phyloP scores from a whole-genome alignment of 2,888 invertebrate genomes.

The Netelia fuscicornis region DNA sequence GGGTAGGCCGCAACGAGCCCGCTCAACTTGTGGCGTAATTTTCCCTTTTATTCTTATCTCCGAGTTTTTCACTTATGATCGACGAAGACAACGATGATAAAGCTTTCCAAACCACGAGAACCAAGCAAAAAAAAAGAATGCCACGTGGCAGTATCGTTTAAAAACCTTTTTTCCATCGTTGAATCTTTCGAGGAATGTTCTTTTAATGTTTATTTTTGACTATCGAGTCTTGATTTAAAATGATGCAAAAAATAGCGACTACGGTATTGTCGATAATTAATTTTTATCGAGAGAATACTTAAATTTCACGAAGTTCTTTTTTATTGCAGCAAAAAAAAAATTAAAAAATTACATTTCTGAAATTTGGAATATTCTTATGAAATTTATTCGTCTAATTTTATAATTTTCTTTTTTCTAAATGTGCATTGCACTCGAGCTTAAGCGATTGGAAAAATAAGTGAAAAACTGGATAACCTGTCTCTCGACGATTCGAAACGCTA shows the following conservation, averaged over 20 bases:
- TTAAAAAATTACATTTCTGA: background rate
- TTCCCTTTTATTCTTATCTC: constrained; percentile 14
- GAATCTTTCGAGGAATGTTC: too few relatives aligned
- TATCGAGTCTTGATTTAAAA: too few relatives aligned
- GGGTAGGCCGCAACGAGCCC: constrained; percentile 65
- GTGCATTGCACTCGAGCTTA: background rate
- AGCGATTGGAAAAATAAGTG: constrained; percentile 14
- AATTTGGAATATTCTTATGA: background rate
- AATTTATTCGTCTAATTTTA: constrained; percentile 12
- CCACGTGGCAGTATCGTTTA: background rate
- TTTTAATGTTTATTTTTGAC: too few relatives aligned
- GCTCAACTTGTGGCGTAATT: constrained; percentile 52
- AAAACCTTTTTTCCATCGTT: too few relatives aligned
- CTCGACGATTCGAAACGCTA: background rate
- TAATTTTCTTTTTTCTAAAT: background rate
- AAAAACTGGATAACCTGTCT: constrained; percentile 27
- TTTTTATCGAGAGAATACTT: too few relatives aligned
- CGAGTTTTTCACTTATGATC: constrained; percentile 43
- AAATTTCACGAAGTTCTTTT: too few relatives aligned
- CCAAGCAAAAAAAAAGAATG: background rate
- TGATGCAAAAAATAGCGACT: too few relatives aligned
- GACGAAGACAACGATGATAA: constrained; percentile 11
- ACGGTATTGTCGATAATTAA: too few relatives aligned
- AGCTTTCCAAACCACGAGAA: background rate
- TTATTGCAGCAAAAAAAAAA: background rate